A percentile compares a stretch with the other conserved stretches of the same genome.
Evolutionary conservation across 2,888 invertebrate genomes (phyloP).

Genomic region (Pachycephus smyrnensis): DNA sequence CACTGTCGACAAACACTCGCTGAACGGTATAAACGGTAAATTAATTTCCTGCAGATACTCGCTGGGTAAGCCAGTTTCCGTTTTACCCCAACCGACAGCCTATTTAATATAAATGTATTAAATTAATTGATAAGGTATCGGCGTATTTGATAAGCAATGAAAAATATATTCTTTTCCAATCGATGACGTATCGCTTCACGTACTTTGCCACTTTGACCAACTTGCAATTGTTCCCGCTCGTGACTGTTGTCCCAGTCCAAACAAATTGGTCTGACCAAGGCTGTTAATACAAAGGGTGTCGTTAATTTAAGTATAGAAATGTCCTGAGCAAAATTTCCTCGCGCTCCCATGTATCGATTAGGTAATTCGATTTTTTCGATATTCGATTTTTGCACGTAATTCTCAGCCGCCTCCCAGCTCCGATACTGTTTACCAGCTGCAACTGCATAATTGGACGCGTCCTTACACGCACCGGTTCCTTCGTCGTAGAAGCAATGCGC

Average conservation of each 20-base stretch:
- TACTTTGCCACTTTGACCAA: conserved; percentile 38
- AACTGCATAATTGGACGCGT: conserved; percentile 35
- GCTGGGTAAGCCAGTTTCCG: conserved; percentile 36
- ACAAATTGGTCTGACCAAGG: conserved; percentile 39
- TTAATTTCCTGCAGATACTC: conserved; percentile 38
- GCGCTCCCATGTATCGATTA: conserved; percentile 38
- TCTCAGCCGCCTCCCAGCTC: conserved; percentile 38
- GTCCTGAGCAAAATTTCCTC: conserved; percentile 44
- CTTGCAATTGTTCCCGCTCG: conserved; percentile 33
- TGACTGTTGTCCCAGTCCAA: conserved; percentile 42
- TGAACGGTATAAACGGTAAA: conserved; percentile 43
- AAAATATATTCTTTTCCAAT: not conserved
- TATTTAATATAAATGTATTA: conserved; percentile 11
- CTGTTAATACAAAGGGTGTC: conserved; percentile 36
- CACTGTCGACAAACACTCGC: conserved; percentile 39
- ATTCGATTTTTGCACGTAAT: conserved; percentile 37
- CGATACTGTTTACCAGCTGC: conserved; percentile 49
- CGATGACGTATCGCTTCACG: not conserved
- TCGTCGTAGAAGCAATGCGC: conserved; percentile 52
- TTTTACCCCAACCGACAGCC: conserved; percentile 49
- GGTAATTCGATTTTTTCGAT: conserved; percentile 32
- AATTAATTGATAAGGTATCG: not conserved
- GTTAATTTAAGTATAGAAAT: conserved; percentile 40
- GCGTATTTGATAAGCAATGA: not conserved
- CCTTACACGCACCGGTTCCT: conserved; percentile 15